Base-by-base conservation (phyloP, 2,113 vertebrate species). In the Poecile atricapillus region DNA sequence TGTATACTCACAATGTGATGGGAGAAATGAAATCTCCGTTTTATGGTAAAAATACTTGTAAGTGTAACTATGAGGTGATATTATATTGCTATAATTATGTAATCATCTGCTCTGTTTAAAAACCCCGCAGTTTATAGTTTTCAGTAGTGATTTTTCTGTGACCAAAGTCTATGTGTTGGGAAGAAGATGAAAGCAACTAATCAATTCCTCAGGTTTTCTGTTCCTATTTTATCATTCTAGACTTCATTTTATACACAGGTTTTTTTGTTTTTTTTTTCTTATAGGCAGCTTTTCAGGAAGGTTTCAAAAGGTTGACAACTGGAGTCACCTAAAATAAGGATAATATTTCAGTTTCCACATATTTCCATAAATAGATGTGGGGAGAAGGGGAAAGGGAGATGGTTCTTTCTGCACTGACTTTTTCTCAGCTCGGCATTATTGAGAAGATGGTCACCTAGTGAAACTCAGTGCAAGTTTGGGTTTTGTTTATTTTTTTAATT, bases 241-340 rank as follows among this genome's bases (percentile, higher is more conserved):
- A 52, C 8, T 60, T 35, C 15, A 56, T 91, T 83, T 91, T 55
- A 33, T 35, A 33, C 0, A 11, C 37, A 55, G 46, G 39, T 39
- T 39, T 39, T 39, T 39, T 39, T 8, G 37, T 8, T 37, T 16
- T 77, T 10, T 71, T 79, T 90, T 39, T 75, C n/a, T 60, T 23
- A 52, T 27, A 65, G 58, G 11, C 23, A 68, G 18, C 11, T 24
- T 91, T 81, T 88, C 83, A 84, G 62, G 73, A 81, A 90, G 18
- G 8, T 90, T 78, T 95, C 86, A 53, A 41, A 83, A 91, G n/a
- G 31, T 39, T 93, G 81, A 87, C 64, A 86, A 90, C 79, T 89
- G 68, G 44, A 94, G 73, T 70, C 17, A 81, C 25, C 79, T 87
- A 64, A 94, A 96, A 75, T 68, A 93, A 86, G 49, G 56, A 43